Evolutionary conservation across 92 coral and sea anemone genomes (phyloP), one percentile per base, ranked within the genome.

Genomic region (Hydrozoanthus gracilis): DNA sequence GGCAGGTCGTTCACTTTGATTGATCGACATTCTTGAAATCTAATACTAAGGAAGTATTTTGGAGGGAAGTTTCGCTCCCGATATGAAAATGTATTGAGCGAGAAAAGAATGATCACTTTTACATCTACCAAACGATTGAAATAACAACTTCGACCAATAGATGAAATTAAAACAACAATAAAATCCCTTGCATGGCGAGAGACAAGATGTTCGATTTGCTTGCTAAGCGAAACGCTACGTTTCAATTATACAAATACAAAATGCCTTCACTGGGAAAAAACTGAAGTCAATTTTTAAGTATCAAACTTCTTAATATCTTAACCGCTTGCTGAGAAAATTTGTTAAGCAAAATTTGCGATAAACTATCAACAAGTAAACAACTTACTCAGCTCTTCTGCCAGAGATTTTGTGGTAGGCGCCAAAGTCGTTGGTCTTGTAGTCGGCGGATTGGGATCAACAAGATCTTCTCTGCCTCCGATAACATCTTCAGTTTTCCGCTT

Each of bases 351-450:
- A 2, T 69, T 17, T 3, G 12, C 27, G 1, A 46, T 14, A 27
- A 76, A 20, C 44, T 8, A 17, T n/a, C 6, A 13, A 8, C 6
- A 44, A 8, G 65, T 47, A 6, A 47, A 49, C 3, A 56, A 77
- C 85, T 80, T 80, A 80, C 85, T 48, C 3, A 76, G 27, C 49
- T 80, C 73, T 80, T 67, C 46, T 44, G 85, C 85, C 85, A 65
- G 39, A 48, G 85, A 80, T 80, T 80, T 80, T 17, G 85, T 65
- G 39, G 74, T 80, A 18, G 85, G 85, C 50, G 44, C 18, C 3
- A 47, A 4, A 11, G 85, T 65, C 55, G 79, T 49, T 17, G 79
- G 79, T 74, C 60, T 49, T 12, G 60, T 8, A 11, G 85, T 65
- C 51, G 51, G 3, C 46, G 85, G 85, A 44, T 17, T 47, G 17